Percentiles rank a stretch among this genome's conserved stretches.
Conservation (phyloP, 2,113 vertebrate genomes). For the Genyomyrus donnyi region DNA sequence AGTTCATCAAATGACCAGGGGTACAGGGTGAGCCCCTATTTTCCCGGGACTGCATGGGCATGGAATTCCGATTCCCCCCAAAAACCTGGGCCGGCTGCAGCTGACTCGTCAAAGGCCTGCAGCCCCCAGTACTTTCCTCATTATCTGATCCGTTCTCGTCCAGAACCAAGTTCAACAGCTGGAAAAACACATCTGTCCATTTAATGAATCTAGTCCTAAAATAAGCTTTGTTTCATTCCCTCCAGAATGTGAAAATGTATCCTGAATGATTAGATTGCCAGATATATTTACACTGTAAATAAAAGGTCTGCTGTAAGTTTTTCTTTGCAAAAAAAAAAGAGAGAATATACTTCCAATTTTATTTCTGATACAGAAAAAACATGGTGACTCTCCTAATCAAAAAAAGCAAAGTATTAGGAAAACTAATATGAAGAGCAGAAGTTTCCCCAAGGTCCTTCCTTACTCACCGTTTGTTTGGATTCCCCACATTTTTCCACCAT, state of each 20-base stretch:
- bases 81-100: not conserved
- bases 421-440: conserved; percentile 47
- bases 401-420: conserved; percentile 49
- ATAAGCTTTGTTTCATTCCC: conserved; percentile 1
- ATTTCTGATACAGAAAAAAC: conserved; percentile 33
- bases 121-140: not conserved
- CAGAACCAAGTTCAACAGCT: conserved; percentile 19
- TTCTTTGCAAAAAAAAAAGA: conserved; percentile 27
- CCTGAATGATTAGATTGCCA: conserved; percentile 16
- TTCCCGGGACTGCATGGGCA: conserved; percentile 32
- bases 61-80: not conserved
- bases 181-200: conserved; percentile 20
- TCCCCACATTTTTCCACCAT: conserved; percentile 60
- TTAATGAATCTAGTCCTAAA: conserved; percentile 14
- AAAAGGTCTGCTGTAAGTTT: not conserved
- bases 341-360: conserved; percentile 38
- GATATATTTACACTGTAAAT: conserved; percentile 20
- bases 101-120: not conserved
- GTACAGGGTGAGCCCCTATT: conserved; percentile 29
- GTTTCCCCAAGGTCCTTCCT: conserved; percentile 47
- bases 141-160: not conserved
- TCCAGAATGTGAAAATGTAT: conserved; percentile 10
- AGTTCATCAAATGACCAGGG: conserved; percentile 30
- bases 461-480: conserved; percentile 60
- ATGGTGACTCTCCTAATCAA: conserved; percentile 7